Evolutionary conservation across 2,888 invertebrate species (phyloP).

Genomic region (Epistrophe eligans): DNA sequence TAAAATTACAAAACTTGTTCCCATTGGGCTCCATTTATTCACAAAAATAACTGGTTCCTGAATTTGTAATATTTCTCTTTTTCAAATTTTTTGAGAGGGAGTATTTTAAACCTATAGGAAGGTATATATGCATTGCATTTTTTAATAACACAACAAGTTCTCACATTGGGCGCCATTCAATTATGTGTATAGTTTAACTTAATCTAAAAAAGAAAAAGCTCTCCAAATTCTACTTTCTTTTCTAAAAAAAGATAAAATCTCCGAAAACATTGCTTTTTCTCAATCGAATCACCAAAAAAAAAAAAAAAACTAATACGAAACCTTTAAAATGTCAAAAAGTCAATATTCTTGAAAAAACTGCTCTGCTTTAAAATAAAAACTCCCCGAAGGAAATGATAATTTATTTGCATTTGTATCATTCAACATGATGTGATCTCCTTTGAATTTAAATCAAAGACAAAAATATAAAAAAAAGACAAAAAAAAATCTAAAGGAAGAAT

Average conservation of each 20-base stretch:
- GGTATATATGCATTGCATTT: too few species aligned
- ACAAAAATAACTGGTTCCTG: not conserved
- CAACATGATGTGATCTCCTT: constrained; percentile 36
- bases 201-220: not conserved
- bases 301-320: not conserved
- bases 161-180: not conserved
- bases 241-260: not conserved
- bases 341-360: not conserved
- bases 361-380: not conserved
- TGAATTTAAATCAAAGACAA: constrained; percentile 69
- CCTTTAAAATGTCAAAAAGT: not conserved
- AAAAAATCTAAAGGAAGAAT: constrained; percentile 8
- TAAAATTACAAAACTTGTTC: too few species aligned
- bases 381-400: constrained; percentile 49
- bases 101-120: too few species aligned
- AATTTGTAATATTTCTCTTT: not conserved
- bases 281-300: not conserved
- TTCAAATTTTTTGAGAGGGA: not conserved
- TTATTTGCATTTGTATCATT: constrained; percentile 55
- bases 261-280: not conserved
- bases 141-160: not conserved
- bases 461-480: not conserved
- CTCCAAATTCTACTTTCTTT: not conserved
- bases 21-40: not conserved
- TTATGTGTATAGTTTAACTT: not conserved